phyloP scores from a whole-genome alignment of 1,140 invertebrate genomes.

The Zaprionus capensis region DNA sequence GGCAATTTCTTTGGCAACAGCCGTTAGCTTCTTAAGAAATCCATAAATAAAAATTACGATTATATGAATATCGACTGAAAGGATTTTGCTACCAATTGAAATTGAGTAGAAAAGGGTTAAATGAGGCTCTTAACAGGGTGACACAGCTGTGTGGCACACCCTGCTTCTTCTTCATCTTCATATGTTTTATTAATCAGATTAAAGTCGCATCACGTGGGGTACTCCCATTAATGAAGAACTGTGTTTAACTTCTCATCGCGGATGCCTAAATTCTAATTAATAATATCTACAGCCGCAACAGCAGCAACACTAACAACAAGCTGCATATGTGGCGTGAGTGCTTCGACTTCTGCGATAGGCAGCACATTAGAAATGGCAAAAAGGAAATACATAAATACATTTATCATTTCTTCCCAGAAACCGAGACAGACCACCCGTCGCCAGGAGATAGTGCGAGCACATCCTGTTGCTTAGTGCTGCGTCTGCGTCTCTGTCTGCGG shows the following conservation, averaged over 20 bases:
- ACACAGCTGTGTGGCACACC: not conserved
- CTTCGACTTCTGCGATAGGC: constrained; percentile 17
- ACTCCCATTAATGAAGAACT: not conserved
- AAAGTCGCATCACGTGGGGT: constrained; percentile 1
- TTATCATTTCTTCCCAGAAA: constrained; percentile 78
- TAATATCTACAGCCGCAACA: not conserved
- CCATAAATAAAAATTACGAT: constrained; percentile 43
- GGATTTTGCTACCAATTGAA: not conserved
- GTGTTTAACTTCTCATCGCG: constrained; percentile 4
- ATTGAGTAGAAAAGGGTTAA: not conserved
- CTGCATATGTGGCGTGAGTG: not conserved
- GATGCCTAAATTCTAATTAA: constrained; percentile 9
- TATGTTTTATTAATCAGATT: not conserved
- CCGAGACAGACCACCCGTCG: constrained; percentile 21
- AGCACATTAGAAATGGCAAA: constrained; percentile 33
- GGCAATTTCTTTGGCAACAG: constrained; percentile 63
- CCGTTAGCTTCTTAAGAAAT: constrained; percentile 61
- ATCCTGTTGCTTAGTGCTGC: constrained; percentile 70
- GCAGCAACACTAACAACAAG: constrained; percentile 1
- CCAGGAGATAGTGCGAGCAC: constrained; percentile 39
- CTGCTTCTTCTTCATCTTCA: not conserved
- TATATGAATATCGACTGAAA: constrained; percentile 47
- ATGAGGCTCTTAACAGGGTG: not conserved
- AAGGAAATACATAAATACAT: constrained; percentile 72
- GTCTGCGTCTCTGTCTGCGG: constrained; percentile 30